Evolutionary conservation across 2,888 invertebrate genomes (phyloP).

Genomic region (Priocnemis perturbator): DNA sequence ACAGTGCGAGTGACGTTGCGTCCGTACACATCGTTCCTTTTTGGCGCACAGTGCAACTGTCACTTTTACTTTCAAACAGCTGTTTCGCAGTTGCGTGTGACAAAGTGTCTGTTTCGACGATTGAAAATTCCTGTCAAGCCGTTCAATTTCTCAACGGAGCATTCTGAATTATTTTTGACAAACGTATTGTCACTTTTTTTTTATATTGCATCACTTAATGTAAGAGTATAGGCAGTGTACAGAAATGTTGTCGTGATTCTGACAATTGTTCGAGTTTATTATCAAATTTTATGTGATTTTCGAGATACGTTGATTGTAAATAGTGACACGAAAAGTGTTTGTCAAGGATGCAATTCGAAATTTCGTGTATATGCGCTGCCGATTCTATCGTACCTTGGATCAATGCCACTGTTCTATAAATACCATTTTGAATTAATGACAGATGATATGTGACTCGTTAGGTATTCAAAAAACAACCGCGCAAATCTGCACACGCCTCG

Average conservation of each 20-base stretch:
- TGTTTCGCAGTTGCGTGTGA: not conserved
- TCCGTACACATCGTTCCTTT: not conserved
- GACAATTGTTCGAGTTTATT: no score
- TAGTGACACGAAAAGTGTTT: no score
- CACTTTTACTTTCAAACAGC: conserved; percentile 18
- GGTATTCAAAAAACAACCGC: no score
- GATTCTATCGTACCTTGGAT: no score
- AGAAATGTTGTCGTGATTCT: not conserved
- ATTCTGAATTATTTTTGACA: not conserved
- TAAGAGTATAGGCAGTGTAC: not conserved
- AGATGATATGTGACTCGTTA: no score
- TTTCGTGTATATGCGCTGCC: no score
- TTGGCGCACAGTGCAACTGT: not conserved
- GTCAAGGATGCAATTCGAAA: no score
- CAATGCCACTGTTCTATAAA: no score
- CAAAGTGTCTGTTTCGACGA: not conserved
- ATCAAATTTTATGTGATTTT: no score
- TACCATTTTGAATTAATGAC: no score
- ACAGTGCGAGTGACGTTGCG: not conserved
- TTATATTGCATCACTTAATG: not conserved
- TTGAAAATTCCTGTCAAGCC: not conserved
- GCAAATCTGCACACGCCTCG: no score
- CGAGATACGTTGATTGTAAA: no score
- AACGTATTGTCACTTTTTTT: not conserved
- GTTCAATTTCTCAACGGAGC: not conserved